Base-by-base conservation (phyloP, 2,888 invertebrate species). In the Drepanosiphum platanoidis region DNA sequence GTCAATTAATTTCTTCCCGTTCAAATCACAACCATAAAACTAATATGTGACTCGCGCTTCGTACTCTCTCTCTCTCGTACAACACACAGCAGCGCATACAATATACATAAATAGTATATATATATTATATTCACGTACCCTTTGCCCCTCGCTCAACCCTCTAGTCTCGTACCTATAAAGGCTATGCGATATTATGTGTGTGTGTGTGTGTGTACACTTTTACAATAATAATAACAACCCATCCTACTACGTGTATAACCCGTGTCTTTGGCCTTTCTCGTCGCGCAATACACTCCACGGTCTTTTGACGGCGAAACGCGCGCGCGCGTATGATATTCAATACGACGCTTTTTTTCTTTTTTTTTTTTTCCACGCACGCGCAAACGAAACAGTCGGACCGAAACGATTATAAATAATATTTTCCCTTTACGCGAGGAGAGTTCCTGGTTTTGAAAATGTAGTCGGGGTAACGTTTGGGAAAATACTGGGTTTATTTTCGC, bases 1-100 rank as follows among this genome's bases (percentile, higher is more conserved):
- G 87, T 88, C 88, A 88, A 88, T 88, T 88, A 88, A 88, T 88
- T 87, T 88, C 87, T 88, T 88, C 88, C 87, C 87, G 88, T 87
- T 87, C 87, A 87, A 86, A 87, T 87, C 87, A 87, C 88, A 87
- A 87, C 87, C 87, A 88, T 88, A 83, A 83, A 75, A 83, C 83
- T 75, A 83, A 83, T 83, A 72, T 61, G 71, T 61, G 81, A 81
- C 52, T 71, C 81, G 61, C 1, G 71, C 27, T n/a, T n/a, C n/a
- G n/a, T n/a, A n/a, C n/a, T n/a, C n/a, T n/a, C n/a, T n/a, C n/a
- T n/a, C n/a, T n/a, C n/a, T n/a, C 27, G 34, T 58, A n/a, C 22
- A 11, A 15, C 15, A 32, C 32, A 52, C 46, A 18, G 1, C 46
- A 18, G 46, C 15, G 58, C 8, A 58, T 27, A 61, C 27, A 22